phyloP scores from a whole-genome alignment of 2,888 invertebrate genomes.

The Cepaea hortensis region DNA sequence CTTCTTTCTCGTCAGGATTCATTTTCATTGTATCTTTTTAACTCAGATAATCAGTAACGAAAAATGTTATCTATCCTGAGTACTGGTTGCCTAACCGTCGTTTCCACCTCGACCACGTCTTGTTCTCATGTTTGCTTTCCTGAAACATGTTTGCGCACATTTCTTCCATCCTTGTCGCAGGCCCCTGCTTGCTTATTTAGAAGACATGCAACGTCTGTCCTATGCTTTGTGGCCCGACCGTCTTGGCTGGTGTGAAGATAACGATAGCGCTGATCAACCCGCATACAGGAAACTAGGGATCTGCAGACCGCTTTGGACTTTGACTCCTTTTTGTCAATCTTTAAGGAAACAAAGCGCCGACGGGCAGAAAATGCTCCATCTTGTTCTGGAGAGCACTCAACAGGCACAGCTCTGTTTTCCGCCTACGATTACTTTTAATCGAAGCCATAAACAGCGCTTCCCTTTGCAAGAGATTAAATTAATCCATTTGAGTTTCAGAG shows the following conservation, averaged over 20 bases:
- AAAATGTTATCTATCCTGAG: no score
- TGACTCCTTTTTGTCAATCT: not conserved
- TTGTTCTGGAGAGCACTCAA: not conserved
- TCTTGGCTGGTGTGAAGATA: not conserved
- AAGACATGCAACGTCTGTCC: no score
- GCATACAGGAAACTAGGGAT: not conserved
- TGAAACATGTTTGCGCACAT: no score
- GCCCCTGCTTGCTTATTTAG: no score
- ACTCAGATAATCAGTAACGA: no score
- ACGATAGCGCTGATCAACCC: not conserved
- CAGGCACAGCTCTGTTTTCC: not conserved
- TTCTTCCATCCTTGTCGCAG: no score
- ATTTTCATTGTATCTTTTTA: no score
- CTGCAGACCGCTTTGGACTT: not conserved
- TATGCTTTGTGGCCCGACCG: not conserved
- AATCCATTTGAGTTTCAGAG: constrained; percentile 11
- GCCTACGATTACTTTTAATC: constrained; percentile 21
- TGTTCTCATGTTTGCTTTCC: no score
- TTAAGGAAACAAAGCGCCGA: not conserved
- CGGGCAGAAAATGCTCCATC: not conserved
- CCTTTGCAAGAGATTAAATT: constrained; percentile 12
- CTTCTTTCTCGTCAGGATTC: no score
- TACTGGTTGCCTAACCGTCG: no score
- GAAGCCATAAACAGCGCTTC: constrained; percentile 27
- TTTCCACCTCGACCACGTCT: no score